Evolutionary conservation across 2,888 invertebrate genomes (phyloP), one percentile per base, ranked within the genome.

Genomic region (Bugulina stolonifera): DNA sequence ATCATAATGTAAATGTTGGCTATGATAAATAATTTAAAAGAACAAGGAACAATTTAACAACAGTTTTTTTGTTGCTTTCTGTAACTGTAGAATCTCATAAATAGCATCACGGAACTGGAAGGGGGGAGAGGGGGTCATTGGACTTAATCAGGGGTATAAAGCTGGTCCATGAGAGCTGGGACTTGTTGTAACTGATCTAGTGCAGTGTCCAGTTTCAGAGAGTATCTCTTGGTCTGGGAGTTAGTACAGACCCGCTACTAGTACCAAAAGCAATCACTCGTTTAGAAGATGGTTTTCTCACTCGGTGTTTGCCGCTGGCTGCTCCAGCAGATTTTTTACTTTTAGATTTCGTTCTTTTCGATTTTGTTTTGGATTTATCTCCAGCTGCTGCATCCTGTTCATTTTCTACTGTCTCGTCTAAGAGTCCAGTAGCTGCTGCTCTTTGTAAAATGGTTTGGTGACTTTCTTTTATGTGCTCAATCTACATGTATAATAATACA

Each of bases 391-490:
- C 64, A 14, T 27, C 5, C 2, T 22, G 3, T 25, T n/a, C 32
- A 10, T 34, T 32, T 14, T 32, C 64, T 29, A 2, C 64, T 3
- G 22, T 14, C n/a, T 64, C 64, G 32, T 27, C 32, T 34, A 64
- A n/a, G 5, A 64, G 32, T 10, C 64, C 64, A 64, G 27, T 32
- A 34, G 64, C 32, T 64, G 64, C 64, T 14, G 64, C 64, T 64
- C 64, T 64, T 64, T 64, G 64, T 34, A 64, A n/a, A 32, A 64
- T 64, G 5, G 64, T n/a, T 32, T 64, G 64, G n/a, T 64, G 64
- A n/a, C n/a, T 34, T 3, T 64, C 64, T 34, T 64, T 64, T 10
- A 34, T n/a, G n/a, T 29, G 22, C 64, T 64, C 64, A 2, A 64
- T n/a, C 64, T 64, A 34, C 27, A 25, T 14, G 32, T 43, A 43